Evolutionary conservation across 2,888 invertebrate genomes (phyloP).

Genomic region (Lucinisca nassula): DNA sequence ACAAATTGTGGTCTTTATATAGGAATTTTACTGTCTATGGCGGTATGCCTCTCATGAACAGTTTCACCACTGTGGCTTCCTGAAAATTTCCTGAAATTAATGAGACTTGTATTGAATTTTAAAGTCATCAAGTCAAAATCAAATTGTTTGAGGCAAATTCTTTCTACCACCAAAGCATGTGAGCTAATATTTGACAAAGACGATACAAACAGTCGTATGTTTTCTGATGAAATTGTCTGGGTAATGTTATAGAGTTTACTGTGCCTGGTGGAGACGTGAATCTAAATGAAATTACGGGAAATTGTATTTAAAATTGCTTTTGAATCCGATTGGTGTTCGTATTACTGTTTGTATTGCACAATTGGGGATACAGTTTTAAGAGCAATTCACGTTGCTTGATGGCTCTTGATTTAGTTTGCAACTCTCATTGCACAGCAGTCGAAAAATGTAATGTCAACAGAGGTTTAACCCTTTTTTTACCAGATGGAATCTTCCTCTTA

Average conservation of each 20-base stretch:
- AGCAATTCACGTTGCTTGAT: neutral
- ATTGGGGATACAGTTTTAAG: neutral
- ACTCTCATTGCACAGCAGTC: neutral
- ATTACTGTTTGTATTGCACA: neutral
- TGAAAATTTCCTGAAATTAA: conserved; percentile 4
- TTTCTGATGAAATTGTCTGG: conserved; percentile 4
- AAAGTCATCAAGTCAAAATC: neutral
- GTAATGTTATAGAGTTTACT: neutral
- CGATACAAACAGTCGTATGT: neutral
- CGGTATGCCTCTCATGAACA: too few species aligned
- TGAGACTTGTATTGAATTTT: neutral
- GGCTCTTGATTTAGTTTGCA: neutral
- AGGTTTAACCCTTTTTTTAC: too few species aligned
- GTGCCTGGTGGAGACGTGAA: neutral
- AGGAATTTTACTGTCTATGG: too few species aligned
- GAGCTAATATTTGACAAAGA: neutral
- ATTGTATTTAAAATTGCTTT: conserved; percentile 11
- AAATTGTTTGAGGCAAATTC: neutral
- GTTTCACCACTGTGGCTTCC: neutral
- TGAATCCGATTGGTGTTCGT: neutral
- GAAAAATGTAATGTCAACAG: neutral
- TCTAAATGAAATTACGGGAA: conserved; percentile 1
- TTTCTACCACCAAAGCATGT: neutral
- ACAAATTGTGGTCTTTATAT: too few species aligned
- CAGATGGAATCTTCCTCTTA: too few species aligned